A percentile compares a stretch with the other conserved stretches of the same genome.
Conservation (phyloP, 2,113 vertebrate genomes). For the Phasianus colchicus region DNA sequence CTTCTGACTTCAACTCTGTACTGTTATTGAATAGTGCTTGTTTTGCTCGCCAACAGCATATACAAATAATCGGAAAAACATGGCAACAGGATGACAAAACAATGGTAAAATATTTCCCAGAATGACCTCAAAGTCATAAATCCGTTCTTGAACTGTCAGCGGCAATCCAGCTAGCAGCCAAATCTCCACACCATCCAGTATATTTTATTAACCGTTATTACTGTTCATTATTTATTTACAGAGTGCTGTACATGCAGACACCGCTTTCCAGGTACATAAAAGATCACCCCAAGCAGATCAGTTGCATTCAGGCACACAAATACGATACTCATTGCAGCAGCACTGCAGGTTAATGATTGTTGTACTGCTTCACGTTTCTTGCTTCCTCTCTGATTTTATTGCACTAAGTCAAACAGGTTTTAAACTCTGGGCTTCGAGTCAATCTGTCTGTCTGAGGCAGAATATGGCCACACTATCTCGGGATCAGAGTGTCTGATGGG, state of each 20-base stretch:
- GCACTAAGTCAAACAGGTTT: slow-evolving; percentile 29
- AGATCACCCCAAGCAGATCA: slow-evolving; percentile 9
- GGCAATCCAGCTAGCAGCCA: slow-evolving; percentile 11
- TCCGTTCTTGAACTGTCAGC: slow-evolving; percentile 24
- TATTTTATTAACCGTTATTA: slow-evolving; percentile 55
- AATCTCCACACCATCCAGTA: background rate
- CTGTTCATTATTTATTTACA: slow-evolving; percentile 62
- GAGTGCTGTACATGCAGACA: slow-evolving; percentile 27
- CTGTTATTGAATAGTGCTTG: background rate
- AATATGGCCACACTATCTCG: background rate
- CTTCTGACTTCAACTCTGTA: background rate
- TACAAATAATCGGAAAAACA: slow-evolving; percentile 54
- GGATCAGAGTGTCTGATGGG: background rate
- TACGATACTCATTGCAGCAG: slow-evolving; percentile 24
- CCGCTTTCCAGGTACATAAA: slow-evolving; percentile 67
- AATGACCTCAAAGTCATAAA: slow-evolving; percentile 59
- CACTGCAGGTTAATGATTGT: background rate
- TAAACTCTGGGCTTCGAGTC: slow-evolving; percentile 6
- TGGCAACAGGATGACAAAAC: slow-evolving; percentile 25
- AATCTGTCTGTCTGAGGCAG: slow-evolving; percentile 6
- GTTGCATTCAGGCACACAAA: slow-evolving; percentile 29
- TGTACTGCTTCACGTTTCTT: slow-evolving; percentile 2
- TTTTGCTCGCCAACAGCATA: slow-evolving; percentile 25
- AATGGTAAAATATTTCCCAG: slow-evolving; percentile 19
- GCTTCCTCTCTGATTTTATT: slow-evolving; percentile 35